Percentiles rank a stretch among this genome's conserved stretches.
Conservation (phyloP, 92 coral and sea anemone genomes). For the Palythoa grandis region DNA sequence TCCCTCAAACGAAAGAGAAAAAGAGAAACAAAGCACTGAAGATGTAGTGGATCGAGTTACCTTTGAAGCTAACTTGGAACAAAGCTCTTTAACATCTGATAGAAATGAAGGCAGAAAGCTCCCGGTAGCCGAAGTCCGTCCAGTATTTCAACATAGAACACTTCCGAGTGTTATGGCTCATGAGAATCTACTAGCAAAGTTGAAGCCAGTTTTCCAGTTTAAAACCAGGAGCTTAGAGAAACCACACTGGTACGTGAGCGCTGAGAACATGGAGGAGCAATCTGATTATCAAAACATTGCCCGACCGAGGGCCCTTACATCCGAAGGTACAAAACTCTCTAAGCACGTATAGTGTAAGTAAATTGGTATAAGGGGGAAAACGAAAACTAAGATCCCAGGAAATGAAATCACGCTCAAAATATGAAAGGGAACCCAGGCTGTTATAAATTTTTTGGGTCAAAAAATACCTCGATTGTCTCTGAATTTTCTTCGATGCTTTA, state of each 20-base stretch:
- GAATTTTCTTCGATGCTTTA: too few species aligned
- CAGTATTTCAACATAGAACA: conserved; percentile 22
- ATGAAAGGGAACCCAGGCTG: too few species aligned
- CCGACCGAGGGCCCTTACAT: background rate
- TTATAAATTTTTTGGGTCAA: too few species aligned
- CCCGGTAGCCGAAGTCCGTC: conserved; percentile 30
- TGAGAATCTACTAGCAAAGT: conserved; percentile 22
- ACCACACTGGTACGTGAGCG: background rate
- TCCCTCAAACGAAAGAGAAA: background rate
- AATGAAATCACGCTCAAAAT: too few species aligned
- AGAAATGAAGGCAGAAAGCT: background rate
- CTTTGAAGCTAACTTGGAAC: background rate
- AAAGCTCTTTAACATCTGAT: conserved; percentile 10
- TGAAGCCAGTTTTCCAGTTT: conserved; percentile 30
- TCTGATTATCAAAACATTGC: conserved; percentile 20
- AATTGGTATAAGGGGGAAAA: too few species aligned
- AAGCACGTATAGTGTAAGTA: too few species aligned
- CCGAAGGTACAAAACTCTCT: conserved; percentile 12
- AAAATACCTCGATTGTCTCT: too few species aligned
- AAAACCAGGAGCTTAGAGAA: conserved; percentile 11
- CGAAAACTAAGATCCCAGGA: too few species aligned
- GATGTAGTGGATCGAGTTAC: background rate
- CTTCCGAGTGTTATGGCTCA: conserved; percentile 10
- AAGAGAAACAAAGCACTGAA: background rate
- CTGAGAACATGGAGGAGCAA: background rate